Evolutionary conservation across 2,113 vertebrate species (phyloP), one percentile per base, ranked within the genome.

Genomic region (Danionella cerebrum): DNA sequence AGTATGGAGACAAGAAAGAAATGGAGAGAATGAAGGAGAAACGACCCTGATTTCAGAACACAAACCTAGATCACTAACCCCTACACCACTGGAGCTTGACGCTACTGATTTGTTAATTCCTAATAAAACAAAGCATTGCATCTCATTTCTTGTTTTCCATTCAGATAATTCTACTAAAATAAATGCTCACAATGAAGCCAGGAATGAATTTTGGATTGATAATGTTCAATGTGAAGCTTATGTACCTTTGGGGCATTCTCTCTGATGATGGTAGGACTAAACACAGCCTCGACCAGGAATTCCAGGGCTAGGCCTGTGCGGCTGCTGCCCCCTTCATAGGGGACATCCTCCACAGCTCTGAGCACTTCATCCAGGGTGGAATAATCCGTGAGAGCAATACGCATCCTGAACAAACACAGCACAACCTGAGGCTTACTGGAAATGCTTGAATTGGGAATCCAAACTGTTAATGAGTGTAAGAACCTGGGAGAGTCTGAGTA

Each of bases 181-280:
- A n/a, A n/a, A n/a, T n/a, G n/a, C n/a, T n/a, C n/a, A n/a, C n/a
- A 33, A 2, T 33, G 13, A 8, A 6, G 16, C 4, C 22, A 18
- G 25, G 2, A 29, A 16, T 24, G 8, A 6, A 29, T 47, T 35
- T 63, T 60, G 22, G 33, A 62, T 22, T 31, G 16, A 62, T 33
- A 21, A 27, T 33, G 38, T 12, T 35, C n/a, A n/a, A n/a, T n/a
- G n/a, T 47, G 6, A 63, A 47, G 44, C 3, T 2, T 24, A 63
- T n/a, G 3, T 77, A 94, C 93, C 90, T 93, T 94, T 2, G 92
- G 88, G 1, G 86, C 81, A 25, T 88, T 82, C 42, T 90, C 89
- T 65, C 84, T 82, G 59, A 67, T 71, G 1, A 78, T 82, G 14
- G 78, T 83, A 0, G 73, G 69, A 13, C 69, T 86, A 76, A 92